Evolutionary conservation across 2,113 vertebrate species (phyloP).

Genomic region (Nothoprocta pentlandii): DNA sequence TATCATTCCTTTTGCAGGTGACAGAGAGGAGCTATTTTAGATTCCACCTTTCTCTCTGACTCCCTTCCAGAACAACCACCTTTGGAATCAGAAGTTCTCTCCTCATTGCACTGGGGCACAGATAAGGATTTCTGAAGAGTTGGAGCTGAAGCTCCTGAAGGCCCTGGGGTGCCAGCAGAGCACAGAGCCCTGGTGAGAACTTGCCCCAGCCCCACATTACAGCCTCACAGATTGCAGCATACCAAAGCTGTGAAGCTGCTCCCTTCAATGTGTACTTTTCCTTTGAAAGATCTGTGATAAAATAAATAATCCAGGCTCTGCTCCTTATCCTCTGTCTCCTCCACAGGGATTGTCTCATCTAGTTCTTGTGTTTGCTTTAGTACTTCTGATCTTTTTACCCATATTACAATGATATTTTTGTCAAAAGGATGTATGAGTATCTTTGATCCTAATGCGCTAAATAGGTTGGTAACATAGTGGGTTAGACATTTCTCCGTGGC

Average conservation of each 20-base stretch:
- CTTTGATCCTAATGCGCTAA: not conserved
- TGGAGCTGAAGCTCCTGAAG: not conserved
- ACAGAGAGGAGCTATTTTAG: not conserved
- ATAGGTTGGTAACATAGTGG: not conserved
- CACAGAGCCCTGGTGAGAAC: not conserved
- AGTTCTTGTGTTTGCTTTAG: not conserved
- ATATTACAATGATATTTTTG: not conserved
- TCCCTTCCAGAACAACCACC: not conserved
- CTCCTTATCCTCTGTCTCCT: not conserved
- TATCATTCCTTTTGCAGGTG: not conserved
- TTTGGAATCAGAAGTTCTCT: not conserved
- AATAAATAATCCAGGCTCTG: not conserved
- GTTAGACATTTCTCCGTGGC: not conserved
- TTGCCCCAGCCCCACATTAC: not conserved
- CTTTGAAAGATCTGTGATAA: not conserved
- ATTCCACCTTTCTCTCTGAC: not conserved
- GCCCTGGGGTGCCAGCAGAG: not conserved
- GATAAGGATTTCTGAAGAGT: not conserved
- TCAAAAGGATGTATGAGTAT: not conserved
- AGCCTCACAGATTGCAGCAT: not conserved
- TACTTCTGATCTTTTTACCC: not conserved
- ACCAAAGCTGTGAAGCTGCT: not conserved
- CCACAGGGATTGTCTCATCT: not conserved
- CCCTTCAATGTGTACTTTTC: not conserved
- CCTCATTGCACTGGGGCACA: not conserved